Percentiles rank a stretch among this genome's conserved stretches.
phyloP scores from a whole-genome alignment of 1,140 invertebrate genomes.

The Sycophila sp. region DNA sequence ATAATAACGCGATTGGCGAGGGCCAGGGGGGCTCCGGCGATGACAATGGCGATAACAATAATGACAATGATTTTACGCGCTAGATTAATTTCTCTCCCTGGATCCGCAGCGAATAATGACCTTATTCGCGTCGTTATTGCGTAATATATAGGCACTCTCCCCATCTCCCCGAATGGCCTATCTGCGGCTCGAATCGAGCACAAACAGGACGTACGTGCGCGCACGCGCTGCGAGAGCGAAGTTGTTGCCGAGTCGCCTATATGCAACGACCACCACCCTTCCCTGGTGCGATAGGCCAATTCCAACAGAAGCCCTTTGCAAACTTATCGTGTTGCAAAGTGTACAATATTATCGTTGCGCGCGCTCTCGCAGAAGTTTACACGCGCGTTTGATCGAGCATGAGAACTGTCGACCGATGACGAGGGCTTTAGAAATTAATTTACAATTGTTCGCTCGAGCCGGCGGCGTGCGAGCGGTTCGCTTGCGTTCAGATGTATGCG shows the following conservation, averaged over 20 bases:
- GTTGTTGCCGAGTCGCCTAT: neutral
- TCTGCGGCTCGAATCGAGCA: neutral
- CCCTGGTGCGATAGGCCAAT: neutral
- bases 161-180: neutral
- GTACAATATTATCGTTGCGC: slow-evolving; percentile 1
- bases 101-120: slow-evolving; percentile 2
- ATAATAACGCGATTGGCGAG: neutral
- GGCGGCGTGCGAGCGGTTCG: neutral
- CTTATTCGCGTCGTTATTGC: slow-evolving; percentile 14
- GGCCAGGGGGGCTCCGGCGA: neutral
- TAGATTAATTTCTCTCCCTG: slow-evolving; percentile 28
- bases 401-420: neutral
- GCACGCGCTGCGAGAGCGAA: too few species aligned
- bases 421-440: neutral
- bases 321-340: neutral
- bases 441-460: too few species aligned
- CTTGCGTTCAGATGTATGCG: too few species aligned
- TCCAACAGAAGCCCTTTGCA: neutral
- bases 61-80: slow-evolving; percentile 16
- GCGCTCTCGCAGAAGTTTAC: neutral
- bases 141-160: neutral
- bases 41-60: slow-evolving; percentile 31
- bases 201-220: neutral
- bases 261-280: neutral
- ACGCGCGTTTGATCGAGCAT: neutral